A percentile compares a stretch with the other conserved stretches of the same genome.
Conservation (phyloP, 2,113 vertebrate species). For the Lonchura striata region DNA sequence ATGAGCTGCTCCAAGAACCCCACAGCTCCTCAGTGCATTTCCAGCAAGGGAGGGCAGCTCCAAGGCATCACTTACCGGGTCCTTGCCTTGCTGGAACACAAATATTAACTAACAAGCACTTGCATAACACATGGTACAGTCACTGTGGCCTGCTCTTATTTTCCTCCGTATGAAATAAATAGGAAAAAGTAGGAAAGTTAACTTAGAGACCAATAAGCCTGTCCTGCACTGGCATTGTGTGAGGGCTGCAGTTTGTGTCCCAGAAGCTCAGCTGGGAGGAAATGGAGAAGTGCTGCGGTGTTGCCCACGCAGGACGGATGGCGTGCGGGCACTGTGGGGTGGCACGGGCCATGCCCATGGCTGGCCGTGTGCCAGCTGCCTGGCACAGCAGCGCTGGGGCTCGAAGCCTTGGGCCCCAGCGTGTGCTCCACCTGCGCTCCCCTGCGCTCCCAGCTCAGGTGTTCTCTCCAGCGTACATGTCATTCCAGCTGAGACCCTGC, state of each 20-base stretch:
- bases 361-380: neutral
- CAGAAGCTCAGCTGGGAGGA: neutral
- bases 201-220: neutral
- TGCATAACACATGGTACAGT: neutral
- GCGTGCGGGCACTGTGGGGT: neutral
- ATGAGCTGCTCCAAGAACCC: neutral
- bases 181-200: neutral
- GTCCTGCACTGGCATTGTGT: fast-evolving
- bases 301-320: neutral
- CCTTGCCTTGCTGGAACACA: conserved; percentile 35
- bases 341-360: neutral
- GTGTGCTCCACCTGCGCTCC: neutral
- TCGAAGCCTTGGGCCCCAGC: fast-evolving
- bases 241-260: neutral
- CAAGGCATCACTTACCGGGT: neutral
- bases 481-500: neutral
- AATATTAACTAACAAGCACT: conserved; percentile 48
- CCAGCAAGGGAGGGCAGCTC: neutral
- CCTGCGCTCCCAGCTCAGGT: neutral
- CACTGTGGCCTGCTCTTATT: neutral
- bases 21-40: neutral
- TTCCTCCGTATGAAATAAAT: conserved; percentile 1
- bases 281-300: neutral
- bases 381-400: fast-evolving
- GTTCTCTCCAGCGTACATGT: neutral